Conservation (phyloP, 2,113 vertebrate genomes). For the Tiliqua scincoides region DNA sequence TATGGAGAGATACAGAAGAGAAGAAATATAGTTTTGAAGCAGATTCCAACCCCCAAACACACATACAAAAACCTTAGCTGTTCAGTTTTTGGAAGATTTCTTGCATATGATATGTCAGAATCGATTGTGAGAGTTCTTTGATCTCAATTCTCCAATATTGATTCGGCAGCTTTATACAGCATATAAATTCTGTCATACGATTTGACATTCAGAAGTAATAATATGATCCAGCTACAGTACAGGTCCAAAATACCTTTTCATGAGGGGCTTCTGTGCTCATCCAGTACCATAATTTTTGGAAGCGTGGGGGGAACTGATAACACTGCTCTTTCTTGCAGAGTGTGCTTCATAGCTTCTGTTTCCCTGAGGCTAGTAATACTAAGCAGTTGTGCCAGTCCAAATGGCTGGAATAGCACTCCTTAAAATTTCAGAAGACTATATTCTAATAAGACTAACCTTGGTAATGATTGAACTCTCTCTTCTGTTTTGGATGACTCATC, state of each 20-base stretch:
- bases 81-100: not conserved
- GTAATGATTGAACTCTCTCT: not conserved
- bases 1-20: not conserved
- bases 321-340: not conserved
- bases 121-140: not conserved
- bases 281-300: not conserved
- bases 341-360: not conserved
- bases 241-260: not conserved
- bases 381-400: too few relatives aligned
- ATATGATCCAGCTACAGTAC: conserved; percentile 1
- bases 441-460: not conserved
- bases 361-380: not conserved
- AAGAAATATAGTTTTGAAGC: not conserved
- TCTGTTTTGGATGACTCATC: not conserved
- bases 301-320: too few relatives aligned
- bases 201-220: not conserved
- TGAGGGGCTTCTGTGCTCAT: not conserved
- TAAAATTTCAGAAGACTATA: not conserved
- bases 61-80: not conserved
- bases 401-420: not conserved
- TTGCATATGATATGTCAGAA: not conserved
- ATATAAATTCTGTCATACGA: conserved; percentile 7
- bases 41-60: too few relatives aligned
- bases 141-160: not conserved
- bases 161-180: conserved; percentile 7